phyloP scores from a whole-genome alignment of 1,140 invertebrate genomes.

The Zophobas morio region DNA sequence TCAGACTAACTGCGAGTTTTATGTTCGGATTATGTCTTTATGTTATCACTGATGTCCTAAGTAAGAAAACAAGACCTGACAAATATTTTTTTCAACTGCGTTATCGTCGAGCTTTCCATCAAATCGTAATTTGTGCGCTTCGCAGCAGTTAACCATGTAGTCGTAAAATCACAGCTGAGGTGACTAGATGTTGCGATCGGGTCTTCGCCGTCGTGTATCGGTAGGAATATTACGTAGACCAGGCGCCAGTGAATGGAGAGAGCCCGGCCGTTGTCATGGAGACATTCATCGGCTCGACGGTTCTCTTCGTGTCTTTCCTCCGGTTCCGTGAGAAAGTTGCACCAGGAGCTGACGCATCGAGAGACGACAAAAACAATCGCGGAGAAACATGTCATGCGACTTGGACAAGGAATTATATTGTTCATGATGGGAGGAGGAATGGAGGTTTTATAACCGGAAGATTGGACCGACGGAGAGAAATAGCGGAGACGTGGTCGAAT shows the following conservation, averaged over 20 bases:
- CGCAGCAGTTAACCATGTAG: too few species aligned
- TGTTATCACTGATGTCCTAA: too few species aligned
- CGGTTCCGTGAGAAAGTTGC: constrained; percentile 8
- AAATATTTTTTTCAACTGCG: too few species aligned
- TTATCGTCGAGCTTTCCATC: too few species aligned
- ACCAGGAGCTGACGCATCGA: background rate
- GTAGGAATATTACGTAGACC: constrained; percentile 12
- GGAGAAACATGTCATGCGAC: background rate
- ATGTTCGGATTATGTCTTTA: too few species aligned
- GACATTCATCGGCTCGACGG: constrained; percentile 43
- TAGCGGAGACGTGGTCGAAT: background rate
- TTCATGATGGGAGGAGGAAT: background rate
- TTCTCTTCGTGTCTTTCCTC: constrained; percentile 6
- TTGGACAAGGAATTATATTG: background rate
- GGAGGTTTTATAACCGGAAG: background rate
- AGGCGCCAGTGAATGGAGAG: constrained; percentile 41
- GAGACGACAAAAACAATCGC: constrained; percentile 3
- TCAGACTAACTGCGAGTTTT: too few species aligned
- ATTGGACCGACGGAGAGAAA: background rate
- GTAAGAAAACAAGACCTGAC: too few species aligned
- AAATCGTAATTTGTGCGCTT: too few species aligned
- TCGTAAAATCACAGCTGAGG: background rate
- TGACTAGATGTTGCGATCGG: background rate
- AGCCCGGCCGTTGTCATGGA: constrained; percentile 47
- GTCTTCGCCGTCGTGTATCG: constrained; percentile 6